phyloP scores from a whole-genome alignment of 1,140 invertebrate genomes.

The Rhyacophila brunnea region DNA sequence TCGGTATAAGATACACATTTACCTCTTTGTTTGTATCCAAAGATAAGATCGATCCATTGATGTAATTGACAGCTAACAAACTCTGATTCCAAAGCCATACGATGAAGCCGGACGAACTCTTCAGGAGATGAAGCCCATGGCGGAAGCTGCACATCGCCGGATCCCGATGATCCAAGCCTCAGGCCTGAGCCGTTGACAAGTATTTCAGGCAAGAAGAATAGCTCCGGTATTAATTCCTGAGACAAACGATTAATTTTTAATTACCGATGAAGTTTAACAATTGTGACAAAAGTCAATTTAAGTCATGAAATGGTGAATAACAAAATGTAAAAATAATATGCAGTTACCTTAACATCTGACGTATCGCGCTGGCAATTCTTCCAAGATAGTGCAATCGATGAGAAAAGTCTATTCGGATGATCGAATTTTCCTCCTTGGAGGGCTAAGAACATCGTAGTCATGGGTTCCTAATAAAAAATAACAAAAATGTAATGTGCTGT shows the following conservation, averaged over 20 bases:
- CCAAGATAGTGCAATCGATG: slow-evolving; percentile 91
- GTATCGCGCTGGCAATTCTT: slow-evolving; percentile 98
- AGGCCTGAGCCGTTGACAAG: slow-evolving; percentile 88
- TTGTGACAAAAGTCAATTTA: too few species aligned
- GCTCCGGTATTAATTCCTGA: slow-evolving; percentile 96
- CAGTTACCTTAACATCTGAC: slow-evolving; percentile 92
- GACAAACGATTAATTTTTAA: too few species aligned
- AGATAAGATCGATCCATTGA: slow-evolving; percentile 99
- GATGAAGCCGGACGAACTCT: slow-evolving; percentile 95
- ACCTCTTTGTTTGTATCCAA: slow-evolving; percentile 99
- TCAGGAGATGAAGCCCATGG: slow-evolving; percentile 96
- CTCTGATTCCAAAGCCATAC: slow-evolving; percentile 98
- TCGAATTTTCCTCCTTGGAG: slow-evolving; percentile 99
- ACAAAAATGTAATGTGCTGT: too few species aligned
- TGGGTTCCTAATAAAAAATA: slow-evolving; percentile 83
- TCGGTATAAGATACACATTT: not conserved
- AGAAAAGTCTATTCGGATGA: slow-evolving; percentile 95
- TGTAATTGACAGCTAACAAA: slow-evolving; percentile 99
- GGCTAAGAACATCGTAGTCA: slow-evolving; percentile 97
- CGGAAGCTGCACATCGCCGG: slow-evolving; percentile 88
- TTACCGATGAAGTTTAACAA: too few species aligned
- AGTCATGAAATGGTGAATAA: not conserved
- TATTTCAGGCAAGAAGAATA: slow-evolving; percentile 99
- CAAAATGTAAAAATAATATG: slow-evolving; percentile 3
- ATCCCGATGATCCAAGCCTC: slow-evolving; percentile 84